Evolutionary conservation across 2,797 vertebrate species (phyloP), one percentile per base, ranked within the genome.

Genomic region (Sylvilagus floridanus): DNA sequence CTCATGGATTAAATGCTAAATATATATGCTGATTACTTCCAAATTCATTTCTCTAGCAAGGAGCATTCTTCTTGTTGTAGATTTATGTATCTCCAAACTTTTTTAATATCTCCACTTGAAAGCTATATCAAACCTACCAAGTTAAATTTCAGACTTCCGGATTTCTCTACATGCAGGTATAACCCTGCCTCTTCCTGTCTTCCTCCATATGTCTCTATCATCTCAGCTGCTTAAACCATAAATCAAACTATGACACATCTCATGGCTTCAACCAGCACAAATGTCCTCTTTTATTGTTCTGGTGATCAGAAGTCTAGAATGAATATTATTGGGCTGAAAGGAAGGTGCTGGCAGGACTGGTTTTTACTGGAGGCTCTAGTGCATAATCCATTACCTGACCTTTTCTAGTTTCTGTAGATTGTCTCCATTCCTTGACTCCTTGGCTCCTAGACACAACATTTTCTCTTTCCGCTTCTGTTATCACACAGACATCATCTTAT

Each of bases 341-440:
- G 22, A 16, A 78, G 9, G 6, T 72, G 26, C n/a, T 69, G 9
- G 30, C 13, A 65, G 10, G 54, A 7, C 19, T 24, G 17, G 2
- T 3, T 37, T 35, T 37, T 71, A 35, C 22, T 78, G 68, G 28
- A 35, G 14, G 24, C 32, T 54, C 10, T n/a, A 77, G 28, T 2
- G 19, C 0, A 54, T n/a, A n/a, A 66, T 10, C 2, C 2, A 37
- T 63, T 68, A 1, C 7, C 24, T 63, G 19, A 10, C 7, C 4
- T 63, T 71, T 57, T 63, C n/a, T 4, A 12, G 22, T 1, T 47
- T 84, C n/a, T 19, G 9, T 24, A 54, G 7, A 1, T 28, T 47
- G 22, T 83, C 42, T 73, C 79, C 19, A 72, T 35, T 32, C 14
- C 35, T 32, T 77, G 69, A 5, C 6, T 54, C 28, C 24, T 69